Evolutionary conservation across 2,113 vertebrate genomes (phyloP).

Genomic region (Corythaeola cristata): DNA sequence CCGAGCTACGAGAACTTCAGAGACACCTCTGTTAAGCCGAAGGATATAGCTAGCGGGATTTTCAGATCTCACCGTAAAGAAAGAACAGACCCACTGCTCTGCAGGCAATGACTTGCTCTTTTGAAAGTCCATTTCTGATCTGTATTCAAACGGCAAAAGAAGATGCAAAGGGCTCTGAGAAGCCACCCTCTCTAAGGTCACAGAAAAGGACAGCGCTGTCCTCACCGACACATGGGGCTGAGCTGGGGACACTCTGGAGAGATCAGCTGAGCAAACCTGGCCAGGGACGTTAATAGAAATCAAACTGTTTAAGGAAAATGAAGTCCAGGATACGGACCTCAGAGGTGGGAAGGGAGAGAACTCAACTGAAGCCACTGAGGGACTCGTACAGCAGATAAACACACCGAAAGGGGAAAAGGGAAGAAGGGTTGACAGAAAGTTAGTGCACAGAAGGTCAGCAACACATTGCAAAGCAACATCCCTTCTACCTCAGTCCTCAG

Average conservation of each 20-base stretch:
- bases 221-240: not conserved
- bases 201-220: not conserved
- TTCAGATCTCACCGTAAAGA: conserved; percentile 14
- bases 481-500: not conserved
- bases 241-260: not conserved
- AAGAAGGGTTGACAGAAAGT: not conserved
- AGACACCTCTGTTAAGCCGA: not conserved
- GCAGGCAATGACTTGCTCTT: conserved; percentile 5
- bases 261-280: not conserved
- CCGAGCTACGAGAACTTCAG: not conserved
- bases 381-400: not conserved
- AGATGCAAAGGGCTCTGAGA: not conserved
- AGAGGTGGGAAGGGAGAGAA: not conserved
- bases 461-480: not conserved
- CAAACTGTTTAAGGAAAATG: not conserved
- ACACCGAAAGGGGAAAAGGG: not conserved
- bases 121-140: conserved; percentile 42
- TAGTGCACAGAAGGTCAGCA: not conserved
- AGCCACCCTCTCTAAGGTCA: conserved; percentile 30
- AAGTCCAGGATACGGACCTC: fast-evolving
- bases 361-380: not conserved
- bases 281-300: not conserved
- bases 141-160: not conserved
- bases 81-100: conserved; percentile 22
- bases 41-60: not conserved